Evolutionary conservation across 2,888 invertebrate genomes (phyloP).

Genomic region (Ischnura elegans): DNA sequence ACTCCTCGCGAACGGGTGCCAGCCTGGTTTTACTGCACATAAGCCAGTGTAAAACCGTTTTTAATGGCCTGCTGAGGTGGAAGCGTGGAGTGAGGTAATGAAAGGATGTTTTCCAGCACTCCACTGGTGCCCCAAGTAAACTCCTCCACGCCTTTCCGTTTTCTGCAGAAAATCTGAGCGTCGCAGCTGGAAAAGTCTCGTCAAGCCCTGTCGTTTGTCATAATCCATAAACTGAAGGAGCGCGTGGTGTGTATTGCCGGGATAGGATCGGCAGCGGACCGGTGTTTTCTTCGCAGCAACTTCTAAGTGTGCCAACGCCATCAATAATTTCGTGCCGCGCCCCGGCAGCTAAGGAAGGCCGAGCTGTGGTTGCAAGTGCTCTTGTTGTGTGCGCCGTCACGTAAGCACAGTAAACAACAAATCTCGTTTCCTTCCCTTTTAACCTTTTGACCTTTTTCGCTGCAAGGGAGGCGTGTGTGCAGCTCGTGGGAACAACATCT

Average conservation of each 20-base stretch:
- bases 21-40: no score
- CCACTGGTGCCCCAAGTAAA: no score
- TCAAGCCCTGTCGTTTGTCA: not conserved
- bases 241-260: not conserved
- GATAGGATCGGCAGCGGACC: not conserved
- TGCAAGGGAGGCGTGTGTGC: constrained; percentile 7
- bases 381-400: not conserved
- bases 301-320: constrained; percentile 22
- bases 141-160: no score
- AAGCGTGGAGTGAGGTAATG: no score
- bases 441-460: constrained; percentile 25
- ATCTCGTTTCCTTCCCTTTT: constrained; percentile 18
- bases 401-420: constrained; percentile 31
- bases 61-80: no score
- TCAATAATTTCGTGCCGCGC: constrained; percentile 17
- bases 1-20: no score
- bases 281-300: not conserved
- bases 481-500: constrained; percentile 23
- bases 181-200: no score
- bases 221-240: not conserved
- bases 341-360: not conserved
- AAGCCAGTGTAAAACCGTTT: no score
- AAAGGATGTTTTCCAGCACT: no score
- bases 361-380: not conserved
- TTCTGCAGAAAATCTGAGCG: no score